Conservation (phyloP, 37 sponge, comb jelly and placozoan genomes). For the Lycopodina hypogea region DNA sequence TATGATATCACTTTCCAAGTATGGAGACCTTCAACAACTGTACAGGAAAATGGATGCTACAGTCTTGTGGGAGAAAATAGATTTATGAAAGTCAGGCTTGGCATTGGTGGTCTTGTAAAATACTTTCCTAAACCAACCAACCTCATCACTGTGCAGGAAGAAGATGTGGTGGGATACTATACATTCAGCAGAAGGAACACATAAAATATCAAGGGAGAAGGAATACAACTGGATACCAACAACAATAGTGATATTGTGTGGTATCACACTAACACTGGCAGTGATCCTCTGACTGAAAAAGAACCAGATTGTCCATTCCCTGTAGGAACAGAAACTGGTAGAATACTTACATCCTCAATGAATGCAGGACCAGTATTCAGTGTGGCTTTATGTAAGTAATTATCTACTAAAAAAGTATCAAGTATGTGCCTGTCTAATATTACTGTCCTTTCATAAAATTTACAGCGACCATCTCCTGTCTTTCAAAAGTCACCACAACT, state of each 20-base stretch:
- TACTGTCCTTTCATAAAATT: too few relatives aligned
- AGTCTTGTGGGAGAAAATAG: conserved; percentile 16
- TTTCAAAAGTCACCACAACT: too few relatives aligned
- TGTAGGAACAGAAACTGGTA: neutral
- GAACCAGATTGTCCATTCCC: neutral
- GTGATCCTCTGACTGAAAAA: neutral
- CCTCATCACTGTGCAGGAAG: conserved; percentile 22
- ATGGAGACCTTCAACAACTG: conserved; percentile 29
- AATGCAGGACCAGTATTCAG: conserved; percentile 6
- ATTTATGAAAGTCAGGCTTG: neutral
- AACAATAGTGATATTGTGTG: neutral
- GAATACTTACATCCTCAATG: neutral
- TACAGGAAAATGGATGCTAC: neutral
- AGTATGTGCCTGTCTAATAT: too few relatives aligned
- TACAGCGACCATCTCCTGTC: too few relatives aligned
- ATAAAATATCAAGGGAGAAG: neutral
- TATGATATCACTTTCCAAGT: conserved; percentile 37
- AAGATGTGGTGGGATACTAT: conserved; percentile 42
- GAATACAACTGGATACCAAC: conserved; percentile 3
- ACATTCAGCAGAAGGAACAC: too few relatives aligned
- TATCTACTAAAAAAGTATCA: too few relatives aligned
- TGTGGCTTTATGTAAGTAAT: neutral
- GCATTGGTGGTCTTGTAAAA: neutral
- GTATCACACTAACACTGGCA: neutral
- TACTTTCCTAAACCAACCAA: conserved; percentile 1